Percentiles rank a stretch among this genome's conserved stretches.
These are phyloP conservation scores for Grallaria varia DNA, from an alignment of 2,113 vertebrate genomes.

Conservation along the genomic window DNA sequence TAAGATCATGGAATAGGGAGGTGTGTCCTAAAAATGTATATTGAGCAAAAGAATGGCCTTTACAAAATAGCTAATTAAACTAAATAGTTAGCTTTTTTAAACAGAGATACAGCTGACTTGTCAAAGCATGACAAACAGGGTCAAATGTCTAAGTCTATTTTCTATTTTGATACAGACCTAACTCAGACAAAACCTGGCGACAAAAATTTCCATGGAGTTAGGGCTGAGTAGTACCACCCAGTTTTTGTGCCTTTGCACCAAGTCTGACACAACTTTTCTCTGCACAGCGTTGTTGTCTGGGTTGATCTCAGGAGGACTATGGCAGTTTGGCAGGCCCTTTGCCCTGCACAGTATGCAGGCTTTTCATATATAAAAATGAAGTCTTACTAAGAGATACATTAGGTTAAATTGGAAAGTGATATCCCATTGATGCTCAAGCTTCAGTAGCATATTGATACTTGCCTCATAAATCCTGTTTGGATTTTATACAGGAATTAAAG, in stretches of 20 bases:
- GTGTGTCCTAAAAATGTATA: not conserved
- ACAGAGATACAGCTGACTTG: not conserved
- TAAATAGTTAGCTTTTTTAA: not conserved
- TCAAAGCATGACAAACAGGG: not conserved
- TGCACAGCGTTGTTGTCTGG: not conserved
- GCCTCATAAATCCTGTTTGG: not conserved
- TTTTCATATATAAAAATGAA: not conserved
- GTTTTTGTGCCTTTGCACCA: not conserved
- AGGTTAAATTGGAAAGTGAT: not conserved
- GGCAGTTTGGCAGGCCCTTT: not conserved
- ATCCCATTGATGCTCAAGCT: not conserved
- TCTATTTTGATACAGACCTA: not conserved
- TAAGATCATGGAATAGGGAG: not conserved
- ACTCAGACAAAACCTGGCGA: not conserved
- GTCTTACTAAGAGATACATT: not conserved
- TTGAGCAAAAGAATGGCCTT: not conserved
- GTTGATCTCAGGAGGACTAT: not conserved
- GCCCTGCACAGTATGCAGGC: not conserved
- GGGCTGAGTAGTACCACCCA: not conserved
- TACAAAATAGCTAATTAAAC: not conserved
- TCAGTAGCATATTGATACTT: not conserved
- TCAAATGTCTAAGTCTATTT: not conserved
- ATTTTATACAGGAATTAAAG: not conserved
- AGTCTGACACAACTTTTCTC: not conserved
- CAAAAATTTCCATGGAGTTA: not conserved